Percentiles rank a stretch among this genome's conserved stretches.
Conservation (phyloP, 2,797 vertebrate genomes). For the Tokudaia muenninki region DNA sequence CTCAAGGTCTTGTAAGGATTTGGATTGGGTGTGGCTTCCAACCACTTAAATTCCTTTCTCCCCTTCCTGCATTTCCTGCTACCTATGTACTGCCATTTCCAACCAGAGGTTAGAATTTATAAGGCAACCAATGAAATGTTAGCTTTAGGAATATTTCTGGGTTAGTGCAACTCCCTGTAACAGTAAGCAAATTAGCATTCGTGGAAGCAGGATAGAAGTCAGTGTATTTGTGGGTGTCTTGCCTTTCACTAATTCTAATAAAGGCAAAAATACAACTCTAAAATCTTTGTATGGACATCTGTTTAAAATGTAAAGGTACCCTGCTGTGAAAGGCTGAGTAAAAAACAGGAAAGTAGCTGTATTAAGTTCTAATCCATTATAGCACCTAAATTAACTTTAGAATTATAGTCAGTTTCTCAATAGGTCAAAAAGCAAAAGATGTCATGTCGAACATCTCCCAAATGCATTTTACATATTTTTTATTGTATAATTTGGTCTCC, state of each 20-base stretch:
- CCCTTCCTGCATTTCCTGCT: not conserved
- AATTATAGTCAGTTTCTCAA: slow-evolving; percentile 74
- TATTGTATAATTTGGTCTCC: slow-evolving; percentile 85
- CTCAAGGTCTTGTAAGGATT: slow-evolving; percentile 60
- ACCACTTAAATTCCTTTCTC: not conserved
- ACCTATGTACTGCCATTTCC: slow-evolving; percentile 14
- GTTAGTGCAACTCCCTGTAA: not conserved
- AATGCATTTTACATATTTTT: slow-evolving; percentile 84
- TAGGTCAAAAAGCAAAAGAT: slow-evolving; percentile 79
- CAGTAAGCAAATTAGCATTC: not conserved
- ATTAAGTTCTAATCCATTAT: slow-evolving; percentile 71
- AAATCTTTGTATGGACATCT: slow-evolving; percentile 64
- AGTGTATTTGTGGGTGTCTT: slow-evolving; percentile 10
- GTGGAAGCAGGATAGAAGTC: not conserved
- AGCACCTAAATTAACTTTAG: slow-evolving; percentile 67
- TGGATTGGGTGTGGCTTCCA: slow-evolving; percentile 41
- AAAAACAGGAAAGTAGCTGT: slow-evolving; percentile 63
- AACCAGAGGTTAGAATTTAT: not conserved
- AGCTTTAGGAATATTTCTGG: slow-evolving; percentile 15
- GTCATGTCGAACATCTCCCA: slow-evolving; percentile 80
- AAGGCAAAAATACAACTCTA: slow-evolving; percentile 49
- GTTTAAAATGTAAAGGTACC: slow-evolving; percentile 68
- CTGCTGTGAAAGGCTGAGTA: slow-evolving; percentile 26
- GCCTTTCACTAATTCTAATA: slow-evolving; percentile 45
- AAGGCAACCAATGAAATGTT: not conserved